These are phyloP conservation scores for Lophochroa leadbeateri DNA, from an alignment of 2,113 vertebrate species.

Conservation along the genomic window DNA sequence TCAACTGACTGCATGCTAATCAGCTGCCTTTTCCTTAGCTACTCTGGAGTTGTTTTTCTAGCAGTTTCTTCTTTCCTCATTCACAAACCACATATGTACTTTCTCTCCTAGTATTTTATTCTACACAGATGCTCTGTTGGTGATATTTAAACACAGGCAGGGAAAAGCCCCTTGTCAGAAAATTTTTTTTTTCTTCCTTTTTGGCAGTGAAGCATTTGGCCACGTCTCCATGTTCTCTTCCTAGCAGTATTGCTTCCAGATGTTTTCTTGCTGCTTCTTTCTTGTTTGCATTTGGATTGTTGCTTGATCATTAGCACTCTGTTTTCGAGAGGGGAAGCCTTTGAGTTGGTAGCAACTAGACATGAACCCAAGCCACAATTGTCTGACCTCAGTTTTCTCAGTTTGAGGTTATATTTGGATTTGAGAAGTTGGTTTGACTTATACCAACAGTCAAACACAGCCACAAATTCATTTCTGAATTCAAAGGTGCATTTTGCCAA, in stretches of 20 bases:
- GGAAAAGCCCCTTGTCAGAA: constrained; percentile 49
- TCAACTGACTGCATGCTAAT: background rate
- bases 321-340: constrained; percentile 6
- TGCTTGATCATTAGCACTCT: background rate
- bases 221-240: constrained; percentile 28
- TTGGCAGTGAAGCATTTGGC: constrained; percentile 51
- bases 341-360: constrained; percentile 29
- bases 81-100: background rate
- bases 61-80: background rate
- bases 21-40: background rate
- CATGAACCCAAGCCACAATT: constrained; percentile 2
- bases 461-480: constrained; percentile 12
- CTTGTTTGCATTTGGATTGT: constrained; percentile 9
- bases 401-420: constrained; percentile 20
- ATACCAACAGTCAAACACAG: background rate
- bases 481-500: background rate
- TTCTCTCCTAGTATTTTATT: background rate
- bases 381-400: constrained; percentile 39
- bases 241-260: constrained; percentile 59
- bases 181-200: background rate
- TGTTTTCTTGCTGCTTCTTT: constrained; percentile 46
- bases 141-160: background rate
- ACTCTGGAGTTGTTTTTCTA: constrained; percentile 1
- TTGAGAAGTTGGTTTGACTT: constrained; percentile 24
- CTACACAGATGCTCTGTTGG: background rate